Evolutionary conservation across 2,113 vertebrate genomes (phyloP).

Genomic region (Plectropomus leopardus): DNA sequence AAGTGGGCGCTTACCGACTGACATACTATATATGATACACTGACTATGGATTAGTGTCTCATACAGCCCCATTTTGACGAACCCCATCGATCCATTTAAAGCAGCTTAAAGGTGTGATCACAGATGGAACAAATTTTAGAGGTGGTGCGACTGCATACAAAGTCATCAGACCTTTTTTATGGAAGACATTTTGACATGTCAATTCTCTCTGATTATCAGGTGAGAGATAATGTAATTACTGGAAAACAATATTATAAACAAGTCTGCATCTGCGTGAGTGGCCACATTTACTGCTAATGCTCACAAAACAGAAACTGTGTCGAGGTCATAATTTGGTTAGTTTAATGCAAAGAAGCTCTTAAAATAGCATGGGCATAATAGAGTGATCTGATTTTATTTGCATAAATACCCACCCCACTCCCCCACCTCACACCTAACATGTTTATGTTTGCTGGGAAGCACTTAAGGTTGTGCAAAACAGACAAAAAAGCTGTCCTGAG

Average conservation of each 20-base stretch:
- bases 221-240: neutral
- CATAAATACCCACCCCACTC: neutral
- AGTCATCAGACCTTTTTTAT: too few relatives aligned
- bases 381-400: conserved; percentile 21
- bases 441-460: neutral
- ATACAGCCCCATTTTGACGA: too few relatives aligned
- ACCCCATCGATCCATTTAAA: too few relatives aligned
- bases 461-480: neutral
- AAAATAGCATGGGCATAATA: neutral
- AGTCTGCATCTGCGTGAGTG: neutral
- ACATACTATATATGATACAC: too few relatives aligned
- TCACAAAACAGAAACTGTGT: neutral
- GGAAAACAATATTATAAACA: neutral
- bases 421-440: neutral
- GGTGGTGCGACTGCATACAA: too few relatives aligned
- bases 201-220: too few relatives aligned
- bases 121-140: too few relatives aligned
- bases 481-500: neutral
- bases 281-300: neutral
- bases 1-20: too few relatives aligned
- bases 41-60: too few relatives aligned
- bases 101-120: too few relatives aligned
- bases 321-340: neutral
- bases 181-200: too few relatives aligned
- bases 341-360: conserved; percentile 1